Evolutionary conservation across 2,888 invertebrate species (phyloP).

Genomic region (Melikaiella ostensackeni): DNA sequence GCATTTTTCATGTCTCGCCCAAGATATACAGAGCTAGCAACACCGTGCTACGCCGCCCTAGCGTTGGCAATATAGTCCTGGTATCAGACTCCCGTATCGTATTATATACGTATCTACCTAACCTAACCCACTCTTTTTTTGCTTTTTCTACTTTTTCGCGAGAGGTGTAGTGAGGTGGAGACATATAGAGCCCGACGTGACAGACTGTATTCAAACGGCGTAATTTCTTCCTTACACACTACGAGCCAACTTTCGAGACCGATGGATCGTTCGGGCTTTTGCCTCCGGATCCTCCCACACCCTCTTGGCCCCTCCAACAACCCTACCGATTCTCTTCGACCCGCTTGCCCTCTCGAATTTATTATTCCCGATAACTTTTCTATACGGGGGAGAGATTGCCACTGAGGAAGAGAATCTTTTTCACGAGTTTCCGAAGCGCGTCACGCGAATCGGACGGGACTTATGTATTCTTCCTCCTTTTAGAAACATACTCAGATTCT

Average conservation of each 20-base stretch:
- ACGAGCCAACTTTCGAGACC: conserved; percentile 57
- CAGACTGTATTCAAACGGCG: conserved; percentile 65
- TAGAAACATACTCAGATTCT: conserved; percentile 25
- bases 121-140: conserved; percentile 44
- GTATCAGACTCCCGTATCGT: conserved; percentile 45
- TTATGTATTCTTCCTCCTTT: conserved; percentile 14
- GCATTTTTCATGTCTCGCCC: conserved; percentile 75
- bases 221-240: conserved; percentile 61
- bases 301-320: conserved; percentile 27
- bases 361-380: conserved; percentile 68
- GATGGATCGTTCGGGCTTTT: conserved; percentile 62
- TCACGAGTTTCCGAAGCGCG: conserved; percentile 44
- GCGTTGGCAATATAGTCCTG: conserved; percentile 41
- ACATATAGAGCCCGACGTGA: conserved; percentile 44
- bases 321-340: conserved; percentile 32
- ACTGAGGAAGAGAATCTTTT: conserved; percentile 46
- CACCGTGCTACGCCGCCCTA: conserved; percentile 40
- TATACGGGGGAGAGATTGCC: conserved; percentile 46
- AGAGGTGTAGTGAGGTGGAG: conserved; percentile 4
- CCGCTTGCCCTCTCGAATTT: conserved; percentile 59
- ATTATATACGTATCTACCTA: conserved; percentile 44
- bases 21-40: conserved; percentile 61
- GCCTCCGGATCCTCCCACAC: conserved; percentile 55
- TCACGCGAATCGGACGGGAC: conserved; percentile 21
- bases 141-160: not conserved